Evolutionary conservation across 2,797 vertebrate genomes (phyloP), one percentile per base, ranked within the genome.

Genomic region (Hippocampus kuda): DNA sequence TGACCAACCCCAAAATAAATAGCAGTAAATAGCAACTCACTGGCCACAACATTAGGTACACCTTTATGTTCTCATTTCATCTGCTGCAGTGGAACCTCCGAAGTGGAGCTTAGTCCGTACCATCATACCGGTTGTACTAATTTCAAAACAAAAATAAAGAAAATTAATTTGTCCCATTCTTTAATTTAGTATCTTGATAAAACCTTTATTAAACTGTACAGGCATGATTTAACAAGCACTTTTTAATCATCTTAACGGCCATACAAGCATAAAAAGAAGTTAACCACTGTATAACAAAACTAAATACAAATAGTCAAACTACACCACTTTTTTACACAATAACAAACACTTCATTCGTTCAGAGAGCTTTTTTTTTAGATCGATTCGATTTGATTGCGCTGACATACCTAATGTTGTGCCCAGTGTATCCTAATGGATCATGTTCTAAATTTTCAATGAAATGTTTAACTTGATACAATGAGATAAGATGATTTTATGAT

Each of bases 401-500:
- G 13, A 44, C 46, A 16, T 48, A 3, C n/a, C 63, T 48, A 48
- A 27, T 48, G 24, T 27, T 65, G 44, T 49, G 24, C 48, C 24
- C 7, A 48, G 68, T 63, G 9, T 54, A 66, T 75, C 15, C 49
- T 41, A 64, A 24, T 68, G 59, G 38, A 60, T 26, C 56, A 7
- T 26, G 57, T 68, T 30, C 18, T 68, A 42, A 67, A 57, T 44
- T 74, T 5, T 69, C 42, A 46, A 65, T 41, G 64, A 70, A 71
- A 73, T 70, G n/a, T 74, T 69, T 81, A 56, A 64, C 68, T 65
- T 13, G 6, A 38, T 20, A 7, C 68, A 70, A 38, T 61, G 62
- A 71, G 63, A 71, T 34, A 2, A 61, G 30, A 81, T 67, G 74
- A 81, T 67, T 73, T 72, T 9, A 10, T 30, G 69, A 78, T 80